phyloP scores from a whole-genome alignment of 1,140 invertebrate species.

The Magallana ariakensis region DNA sequence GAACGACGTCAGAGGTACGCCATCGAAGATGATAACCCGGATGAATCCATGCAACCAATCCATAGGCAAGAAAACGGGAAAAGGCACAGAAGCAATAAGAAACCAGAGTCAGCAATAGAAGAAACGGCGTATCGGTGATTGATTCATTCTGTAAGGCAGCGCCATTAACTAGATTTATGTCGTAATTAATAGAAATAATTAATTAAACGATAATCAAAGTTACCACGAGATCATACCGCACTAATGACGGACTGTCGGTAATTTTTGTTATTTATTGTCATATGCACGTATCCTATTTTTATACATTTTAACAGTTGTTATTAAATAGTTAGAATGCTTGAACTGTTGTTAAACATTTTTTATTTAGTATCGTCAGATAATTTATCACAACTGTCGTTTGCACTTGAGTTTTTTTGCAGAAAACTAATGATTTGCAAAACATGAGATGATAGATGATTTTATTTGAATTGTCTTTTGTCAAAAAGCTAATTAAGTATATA shows the following conservation, averaged over 20 bases:
- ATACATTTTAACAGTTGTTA: not conserved
- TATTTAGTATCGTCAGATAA: too few relatives aligned
- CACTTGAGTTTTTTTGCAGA: too few relatives aligned
- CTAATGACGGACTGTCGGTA: not conserved
- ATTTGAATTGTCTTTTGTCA: too few relatives aligned
- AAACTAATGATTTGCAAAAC: too few relatives aligned
- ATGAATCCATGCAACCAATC: not conserved
- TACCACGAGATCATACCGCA: too few relatives aligned
- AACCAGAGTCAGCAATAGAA: not conserved
- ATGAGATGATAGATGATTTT: too few relatives aligned
- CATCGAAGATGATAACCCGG: not conserved
- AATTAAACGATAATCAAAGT: not conserved
- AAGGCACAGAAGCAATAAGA: not conserved
- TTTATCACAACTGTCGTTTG: too few relatives aligned
- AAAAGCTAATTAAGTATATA: too few relatives aligned
- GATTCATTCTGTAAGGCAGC: conserved; percentile 1
- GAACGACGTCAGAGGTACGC: not conserved
- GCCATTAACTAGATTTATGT: not conserved
- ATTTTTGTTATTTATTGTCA: not conserved
- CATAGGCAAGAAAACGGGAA: conserved; percentile 12
- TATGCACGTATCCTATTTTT: conserved; percentile 14
- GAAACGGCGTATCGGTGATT: conserved; percentile 9
- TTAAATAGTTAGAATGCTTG: conserved; percentile 6
- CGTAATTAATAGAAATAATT: not conserved
- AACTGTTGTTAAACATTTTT: too few relatives aligned